Evolutionary conservation across 2,113 vertebrate species (phyloP).

Genomic region (Herpailurus yagouaroundi): DNA sequence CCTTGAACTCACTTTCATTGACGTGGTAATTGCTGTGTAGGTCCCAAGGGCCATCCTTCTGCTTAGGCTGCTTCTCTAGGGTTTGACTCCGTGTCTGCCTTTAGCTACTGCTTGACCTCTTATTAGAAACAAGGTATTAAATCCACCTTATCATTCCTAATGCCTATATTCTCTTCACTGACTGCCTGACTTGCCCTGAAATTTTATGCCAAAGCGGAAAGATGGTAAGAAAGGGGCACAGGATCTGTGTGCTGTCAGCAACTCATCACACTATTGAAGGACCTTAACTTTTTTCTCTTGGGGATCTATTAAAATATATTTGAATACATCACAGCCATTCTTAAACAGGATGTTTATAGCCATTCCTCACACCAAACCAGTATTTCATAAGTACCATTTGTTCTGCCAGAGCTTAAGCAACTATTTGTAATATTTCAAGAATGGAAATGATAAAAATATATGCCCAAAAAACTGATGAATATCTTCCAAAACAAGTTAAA

Average conservation of each 20-base stretch:
- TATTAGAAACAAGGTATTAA: slow-evolving; percentile 1
- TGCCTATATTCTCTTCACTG: not conserved
- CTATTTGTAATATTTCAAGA: not conserved
- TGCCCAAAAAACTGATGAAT: not conserved
- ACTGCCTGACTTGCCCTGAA: slow-evolving; percentile 6
- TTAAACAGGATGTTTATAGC: not conserved
- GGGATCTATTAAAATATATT: not conserved
- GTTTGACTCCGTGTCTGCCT: not conserved
- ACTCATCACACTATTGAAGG: not conserved
- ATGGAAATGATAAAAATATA: slow-evolving; percentile 29
- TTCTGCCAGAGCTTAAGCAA: not conserved
- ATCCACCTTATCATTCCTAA: not conserved
- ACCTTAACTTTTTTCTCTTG: not conserved
- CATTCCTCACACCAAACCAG: not conserved
- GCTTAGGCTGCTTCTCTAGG: not conserved
- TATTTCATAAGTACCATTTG: not conserved
- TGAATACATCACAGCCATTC: not conserved
- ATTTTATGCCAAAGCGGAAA: not conserved
- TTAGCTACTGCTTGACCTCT: not conserved
- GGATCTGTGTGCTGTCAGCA: not conserved
- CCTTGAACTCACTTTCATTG: not conserved
- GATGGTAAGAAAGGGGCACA: not conserved
- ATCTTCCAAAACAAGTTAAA: slow-evolving; percentile 19
- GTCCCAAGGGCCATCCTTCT: not conserved
- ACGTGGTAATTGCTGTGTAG: not conserved